Evolutionary conservation across 2,797 vertebrate genomes (phyloP).

Genomic region (Molossus molossus): DNA sequence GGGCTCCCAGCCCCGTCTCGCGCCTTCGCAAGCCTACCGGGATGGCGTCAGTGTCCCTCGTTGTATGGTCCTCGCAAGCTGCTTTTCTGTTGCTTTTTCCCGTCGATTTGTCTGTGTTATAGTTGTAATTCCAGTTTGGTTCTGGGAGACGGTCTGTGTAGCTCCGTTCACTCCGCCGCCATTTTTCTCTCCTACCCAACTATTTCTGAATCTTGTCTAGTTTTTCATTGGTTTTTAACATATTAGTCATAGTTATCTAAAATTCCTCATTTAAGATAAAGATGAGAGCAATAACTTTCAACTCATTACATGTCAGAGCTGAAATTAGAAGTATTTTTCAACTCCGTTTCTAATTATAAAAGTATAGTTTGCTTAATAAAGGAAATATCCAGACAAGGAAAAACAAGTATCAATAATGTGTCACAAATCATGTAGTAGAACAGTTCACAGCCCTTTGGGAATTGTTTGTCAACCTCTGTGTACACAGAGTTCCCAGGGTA

Average conservation of each 20-base stretch:
- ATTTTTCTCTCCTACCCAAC: not conserved
- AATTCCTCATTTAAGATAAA: not conserved
- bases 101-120: no score
- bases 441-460: not conserved
- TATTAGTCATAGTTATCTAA: slow-evolving; percentile 13
- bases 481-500: not conserved
- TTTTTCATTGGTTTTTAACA: not conserved
- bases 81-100: no score
- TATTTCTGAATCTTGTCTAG: slow-evolving; percentile 18
- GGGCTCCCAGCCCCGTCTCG: no score
- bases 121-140: no score
- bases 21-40: no score
- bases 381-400: slow-evolving; percentile 14
- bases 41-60: no score
- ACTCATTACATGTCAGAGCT: not conserved
- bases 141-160: no score
- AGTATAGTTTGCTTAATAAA: slow-evolving; percentile 3
- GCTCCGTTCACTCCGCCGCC: no score
- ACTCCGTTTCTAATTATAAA: not conserved
- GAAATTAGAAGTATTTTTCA: slow-evolving; percentile 28
- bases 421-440: not conserved
- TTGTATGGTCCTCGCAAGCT: no score
- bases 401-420: not conserved
- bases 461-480: not conserved
- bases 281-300: not conserved